Evolutionary conservation across 1,140 invertebrate genomes (phyloP).

Genomic region (Eciton burchellii): DNA sequence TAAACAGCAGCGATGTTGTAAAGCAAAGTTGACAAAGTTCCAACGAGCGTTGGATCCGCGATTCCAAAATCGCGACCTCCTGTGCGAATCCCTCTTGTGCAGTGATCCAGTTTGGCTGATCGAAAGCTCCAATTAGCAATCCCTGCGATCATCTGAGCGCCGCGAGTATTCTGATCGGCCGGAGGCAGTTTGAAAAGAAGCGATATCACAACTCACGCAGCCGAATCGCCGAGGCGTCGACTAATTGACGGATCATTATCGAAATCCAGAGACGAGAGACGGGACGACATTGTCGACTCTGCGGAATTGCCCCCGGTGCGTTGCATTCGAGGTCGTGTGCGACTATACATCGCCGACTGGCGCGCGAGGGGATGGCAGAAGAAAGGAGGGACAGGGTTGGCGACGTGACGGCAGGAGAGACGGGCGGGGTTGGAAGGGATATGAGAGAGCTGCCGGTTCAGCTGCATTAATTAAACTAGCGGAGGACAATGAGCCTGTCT

Average conservation of each 20-base stretch:
- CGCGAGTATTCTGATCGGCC: background rate
- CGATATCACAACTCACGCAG: background rate
- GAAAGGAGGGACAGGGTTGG: conserved; percentile 33
- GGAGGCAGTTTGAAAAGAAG: conserved; percentile 18
- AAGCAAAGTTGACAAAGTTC: no score
- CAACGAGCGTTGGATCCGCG: background rate
- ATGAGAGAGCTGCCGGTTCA: conserved; percentile 69
- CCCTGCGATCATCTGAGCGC: background rate
- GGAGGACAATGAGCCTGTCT: conserved; percentile 84
- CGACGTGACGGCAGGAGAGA: background rate
- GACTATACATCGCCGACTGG: conserved; percentile 49
- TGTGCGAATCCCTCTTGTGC: background rate
- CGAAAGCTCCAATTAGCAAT: background rate
- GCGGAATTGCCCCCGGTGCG: conserved; percentile 22
- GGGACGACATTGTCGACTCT: conserved; percentile 34
- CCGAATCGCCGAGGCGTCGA: conserved; percentile 66
- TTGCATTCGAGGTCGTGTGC: conserved; percentile 29
- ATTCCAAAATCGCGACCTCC: background rate
- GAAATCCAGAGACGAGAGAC: conserved; percentile 57
- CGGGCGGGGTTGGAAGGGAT: conserved; percentile 46
- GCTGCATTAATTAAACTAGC: conserved; percentile 85
- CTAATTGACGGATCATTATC: conserved; percentile 67
- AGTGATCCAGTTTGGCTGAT: background rate
- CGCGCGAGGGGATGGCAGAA: conserved; percentile 5
- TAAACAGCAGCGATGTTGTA: no score